Percentiles rank a stretch among this genome's conserved stretches.
These are phyloP conservation scores for Ctenopoma kingsleyae DNA, from an alignment of 2,797 vertebrate genomes.

Conservation along the genomic window DNA sequence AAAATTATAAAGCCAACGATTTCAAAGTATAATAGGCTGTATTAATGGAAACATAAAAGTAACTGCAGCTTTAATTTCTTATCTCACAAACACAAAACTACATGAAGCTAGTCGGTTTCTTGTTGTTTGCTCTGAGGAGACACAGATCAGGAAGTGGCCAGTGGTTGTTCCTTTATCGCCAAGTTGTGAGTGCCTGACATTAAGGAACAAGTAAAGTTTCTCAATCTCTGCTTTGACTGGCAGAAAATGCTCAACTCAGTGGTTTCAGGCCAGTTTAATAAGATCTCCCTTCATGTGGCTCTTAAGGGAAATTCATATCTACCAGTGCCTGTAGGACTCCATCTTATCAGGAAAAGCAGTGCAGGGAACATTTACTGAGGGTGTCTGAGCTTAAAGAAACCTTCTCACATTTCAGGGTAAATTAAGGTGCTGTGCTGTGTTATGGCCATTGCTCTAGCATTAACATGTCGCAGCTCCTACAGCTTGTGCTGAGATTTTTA, in stretches of 20 bases:
- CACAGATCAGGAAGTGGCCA: constrained; percentile 29
- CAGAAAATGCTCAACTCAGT: constrained; percentile 54
- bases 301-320: constrained; percentile 67
- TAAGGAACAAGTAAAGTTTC: constrained; percentile 53
- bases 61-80: constrained; percentile 30
- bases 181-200: constrained; percentile 51
- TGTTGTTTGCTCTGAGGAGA: constrained; percentile 65
- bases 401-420: constrained; percentile 62
- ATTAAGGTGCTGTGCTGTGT: constrained; percentile 45
- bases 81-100: constrained; percentile 47
- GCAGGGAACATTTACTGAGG: constrained; percentile 59
- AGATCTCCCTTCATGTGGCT: constrained; percentile 64
- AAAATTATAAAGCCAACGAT: background rate
- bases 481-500: constrained; percentile 22
- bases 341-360: constrained; percentile 63
- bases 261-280: constrained; percentile 60
- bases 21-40: background rate
- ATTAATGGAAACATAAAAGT: constrained; percentile 22
- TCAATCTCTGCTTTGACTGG: constrained; percentile 59
- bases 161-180: constrained; percentile 39
- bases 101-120: constrained; percentile 24
- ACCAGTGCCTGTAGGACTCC: constrained; percentile 46
- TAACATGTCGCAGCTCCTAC: constrained; percentile 23
- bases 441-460: constrained; percentile 32
- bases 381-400: constrained; percentile 55